phyloP scores from a whole-genome alignment of 2,113 vertebrate genomes.

The Micromys minutus region DNA sequence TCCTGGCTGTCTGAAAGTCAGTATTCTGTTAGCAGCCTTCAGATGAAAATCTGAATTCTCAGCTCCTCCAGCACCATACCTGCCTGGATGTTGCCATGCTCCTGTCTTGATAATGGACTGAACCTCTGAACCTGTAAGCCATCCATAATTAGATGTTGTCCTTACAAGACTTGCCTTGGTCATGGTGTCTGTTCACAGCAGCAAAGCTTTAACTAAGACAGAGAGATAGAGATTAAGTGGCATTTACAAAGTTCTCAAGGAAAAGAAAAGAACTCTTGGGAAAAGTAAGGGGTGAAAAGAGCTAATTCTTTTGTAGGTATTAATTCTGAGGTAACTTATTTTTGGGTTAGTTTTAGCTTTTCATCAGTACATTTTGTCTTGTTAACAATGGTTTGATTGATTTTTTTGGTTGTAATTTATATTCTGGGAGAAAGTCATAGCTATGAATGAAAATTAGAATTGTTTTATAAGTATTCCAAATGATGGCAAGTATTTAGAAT shows the following conservation, averaged over 20 bases:
- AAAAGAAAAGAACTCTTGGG: not conserved
- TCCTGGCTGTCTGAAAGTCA: too few species aligned
- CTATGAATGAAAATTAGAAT: slow-evolving; percentile 11
- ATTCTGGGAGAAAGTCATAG: not conserved
- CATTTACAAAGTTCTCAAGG: not conserved
- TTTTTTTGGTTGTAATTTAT: slow-evolving; percentile 12
- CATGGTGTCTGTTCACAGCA: too few species aligned
- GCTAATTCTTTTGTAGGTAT: not conserved
- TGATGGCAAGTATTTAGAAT: not conserved
- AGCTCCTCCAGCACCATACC: too few species aligned
- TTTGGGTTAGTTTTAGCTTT: slow-evolving; percentile 15
- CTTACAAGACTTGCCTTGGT: too few species aligned
- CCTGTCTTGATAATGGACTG: too few species aligned
- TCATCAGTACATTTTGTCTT: not conserved
- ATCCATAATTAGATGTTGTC: too few species aligned
- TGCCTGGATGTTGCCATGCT: too few species aligned
- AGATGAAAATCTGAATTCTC: too few species aligned
- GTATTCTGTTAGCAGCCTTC: too few species aligned
- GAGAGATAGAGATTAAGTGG: not conserved
- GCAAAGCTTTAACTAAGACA: too few species aligned
- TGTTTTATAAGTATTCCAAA: slow-evolving; percentile 35
- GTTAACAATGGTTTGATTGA: not conserved
- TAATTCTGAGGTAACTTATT: not conserved
- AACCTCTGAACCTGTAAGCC: too few species aligned
- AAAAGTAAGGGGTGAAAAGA: slow-evolving; percentile 14